phyloP scores from a whole-genome alignment of 2,888 invertebrate genomes.

The Agrochola lychnidis region DNA sequence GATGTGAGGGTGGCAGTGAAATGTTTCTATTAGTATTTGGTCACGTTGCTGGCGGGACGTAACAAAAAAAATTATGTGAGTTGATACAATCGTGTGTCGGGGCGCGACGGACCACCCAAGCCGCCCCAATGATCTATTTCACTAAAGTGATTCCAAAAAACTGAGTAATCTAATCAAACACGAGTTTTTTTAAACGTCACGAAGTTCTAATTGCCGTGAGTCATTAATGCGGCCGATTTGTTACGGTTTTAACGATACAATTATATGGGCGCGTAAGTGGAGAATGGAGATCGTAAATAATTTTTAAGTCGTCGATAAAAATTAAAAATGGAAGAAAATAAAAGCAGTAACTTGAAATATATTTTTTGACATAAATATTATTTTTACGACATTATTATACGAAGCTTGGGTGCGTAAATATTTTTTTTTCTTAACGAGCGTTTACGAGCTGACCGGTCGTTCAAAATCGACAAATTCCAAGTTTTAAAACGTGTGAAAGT shows the following conservation, averaged over 20 bases:
- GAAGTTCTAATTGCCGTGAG: conserved; percentile 75
- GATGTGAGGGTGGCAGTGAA: conserved; percentile 38
- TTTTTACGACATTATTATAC: conserved; percentile 89
- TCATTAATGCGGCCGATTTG: conserved; percentile 67
- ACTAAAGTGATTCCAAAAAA: conserved; percentile 70
- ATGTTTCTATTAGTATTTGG: conserved; percentile 75
- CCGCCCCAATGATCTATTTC: conserved; percentile 74
- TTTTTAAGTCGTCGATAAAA: conserved; percentile 66
- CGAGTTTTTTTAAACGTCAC: conserved; percentile 71
- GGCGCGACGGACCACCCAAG: conserved; percentile 80
- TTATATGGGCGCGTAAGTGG: conserved; percentile 53
- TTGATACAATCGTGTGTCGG: conserved; percentile 78
- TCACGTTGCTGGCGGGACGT: conserved; percentile 73
- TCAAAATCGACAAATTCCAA: conserved; percentile 81
- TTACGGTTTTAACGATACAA: conserved; percentile 65
- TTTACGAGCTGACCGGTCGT: conserved; percentile 85
- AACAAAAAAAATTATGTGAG: conserved; percentile 77
- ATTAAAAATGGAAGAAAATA: conserved; percentile 66
- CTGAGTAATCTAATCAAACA: conserved; percentile 72
- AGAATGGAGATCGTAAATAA: conserved; percentile 64
- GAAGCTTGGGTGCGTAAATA: conserved; percentile 73
- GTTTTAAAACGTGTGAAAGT: conserved; percentile 89
- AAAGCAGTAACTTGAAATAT: conserved; percentile 61
- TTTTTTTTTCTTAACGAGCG: conserved; percentile 74
- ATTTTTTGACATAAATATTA: conserved; percentile 79